Evolutionary conservation across 2,113 vertebrate genomes (phyloP).

Genomic region (Phalacrocorax pelagicus): DNA sequence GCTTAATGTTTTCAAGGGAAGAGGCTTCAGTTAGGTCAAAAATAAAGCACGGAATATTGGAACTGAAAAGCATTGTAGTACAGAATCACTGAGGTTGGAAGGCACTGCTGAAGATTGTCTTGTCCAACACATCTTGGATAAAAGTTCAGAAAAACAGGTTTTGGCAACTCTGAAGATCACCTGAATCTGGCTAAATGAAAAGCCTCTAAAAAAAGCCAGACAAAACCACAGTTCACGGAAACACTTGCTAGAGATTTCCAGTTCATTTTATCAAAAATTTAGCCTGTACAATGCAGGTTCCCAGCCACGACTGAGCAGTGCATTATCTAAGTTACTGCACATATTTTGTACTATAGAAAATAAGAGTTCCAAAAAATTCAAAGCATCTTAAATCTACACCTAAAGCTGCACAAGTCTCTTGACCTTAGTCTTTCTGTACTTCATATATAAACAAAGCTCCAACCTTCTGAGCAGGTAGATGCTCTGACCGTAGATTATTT

Average conservation of each 20-base stretch:
- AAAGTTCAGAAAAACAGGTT: accelerated
- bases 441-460: background rate
- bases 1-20: background rate
- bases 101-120: background rate
- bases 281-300: background rate
- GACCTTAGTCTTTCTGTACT: background rate
- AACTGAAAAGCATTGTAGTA: background rate
- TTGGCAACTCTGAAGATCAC: background rate
- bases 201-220: background rate
- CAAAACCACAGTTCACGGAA: background rate
- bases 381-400: background rate
- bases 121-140: background rate
- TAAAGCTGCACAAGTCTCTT: background rate
- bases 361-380: background rate
- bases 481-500: background rate
- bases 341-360: background rate
- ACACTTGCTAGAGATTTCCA: background rate
- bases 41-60: background rate
- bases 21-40: background rate
- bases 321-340: background rate
- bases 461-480: background rate
- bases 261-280: background rate
- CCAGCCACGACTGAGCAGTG: accelerated
- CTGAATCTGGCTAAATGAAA: background rate
- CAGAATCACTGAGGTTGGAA: background rate